Conservation (phyloP, 1,140 invertebrate species). For the Lasaia peninsularis region DNA sequence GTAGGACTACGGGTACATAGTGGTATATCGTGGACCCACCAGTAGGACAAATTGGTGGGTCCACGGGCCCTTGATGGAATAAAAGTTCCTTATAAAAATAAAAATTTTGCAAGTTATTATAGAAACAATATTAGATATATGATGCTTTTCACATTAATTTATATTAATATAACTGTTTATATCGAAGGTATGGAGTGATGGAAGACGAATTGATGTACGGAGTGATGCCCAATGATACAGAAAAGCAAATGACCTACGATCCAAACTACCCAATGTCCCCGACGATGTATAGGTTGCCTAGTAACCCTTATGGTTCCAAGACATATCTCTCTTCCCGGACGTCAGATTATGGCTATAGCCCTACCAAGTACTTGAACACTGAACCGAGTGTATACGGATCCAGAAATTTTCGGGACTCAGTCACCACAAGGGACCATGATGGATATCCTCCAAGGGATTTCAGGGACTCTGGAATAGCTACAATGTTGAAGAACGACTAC, state of each 20-base stretch:
- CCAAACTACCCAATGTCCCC: slow-evolving; percentile 67
- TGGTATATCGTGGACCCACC: too few species aligned
- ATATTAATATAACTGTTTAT: not conserved
- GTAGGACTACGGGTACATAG: too few species aligned
- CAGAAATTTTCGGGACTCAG: slow-evolving; percentile 56
- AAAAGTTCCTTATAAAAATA: too few species aligned
- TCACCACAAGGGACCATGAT: slow-evolving; percentile 68
- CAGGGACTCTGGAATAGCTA: slow-evolving; percentile 72
- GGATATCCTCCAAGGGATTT: slow-evolving; percentile 80
- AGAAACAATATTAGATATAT: too few species aligned
- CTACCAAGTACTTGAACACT: slow-evolving; percentile 65
- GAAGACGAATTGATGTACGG: slow-evolving; percentile 72
- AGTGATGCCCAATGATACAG: slow-evolving; percentile 51
- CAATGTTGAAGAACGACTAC: slow-evolving; percentile 73
- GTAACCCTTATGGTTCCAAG: slow-evolving; percentile 70
- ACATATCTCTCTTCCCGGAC: slow-evolving; percentile 64
- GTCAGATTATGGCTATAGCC: slow-evolving; percentile 71
- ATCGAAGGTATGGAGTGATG: slow-evolving; percentile 67
- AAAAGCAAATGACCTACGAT: slow-evolving; percentile 73
- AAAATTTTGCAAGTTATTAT: too few species aligned
- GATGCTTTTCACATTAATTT: too few species aligned
- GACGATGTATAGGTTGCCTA: slow-evolving; percentile 61
- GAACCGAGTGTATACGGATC: slow-evolving; percentile 63
- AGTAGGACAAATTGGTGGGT: too few species aligned
- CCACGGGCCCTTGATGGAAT: too few species aligned